A percentile compares a stretch with the other conserved stretches of the same genome.
phyloP scores from a whole-genome alignment of 2,888 invertebrate genomes.

The Pollenia angustigena region DNA sequence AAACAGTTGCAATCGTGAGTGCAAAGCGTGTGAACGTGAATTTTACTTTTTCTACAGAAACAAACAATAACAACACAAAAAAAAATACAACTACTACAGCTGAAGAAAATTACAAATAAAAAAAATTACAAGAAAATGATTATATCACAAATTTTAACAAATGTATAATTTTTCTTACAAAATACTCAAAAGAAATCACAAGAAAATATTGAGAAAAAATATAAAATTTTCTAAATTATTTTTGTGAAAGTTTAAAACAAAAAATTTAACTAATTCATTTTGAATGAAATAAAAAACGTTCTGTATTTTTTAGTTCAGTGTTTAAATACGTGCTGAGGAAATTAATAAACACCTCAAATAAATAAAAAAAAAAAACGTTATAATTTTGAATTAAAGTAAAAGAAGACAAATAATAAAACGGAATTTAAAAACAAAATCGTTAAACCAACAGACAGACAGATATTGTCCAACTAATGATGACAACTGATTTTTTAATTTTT shows the following conservation, averaged over 20 bases:
- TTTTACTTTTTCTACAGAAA: slow-evolving; percentile 71
- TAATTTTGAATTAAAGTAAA: slow-evolving; percentile 22
- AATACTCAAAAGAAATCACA: not conserved
- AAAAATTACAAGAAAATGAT: slow-evolving; percentile 21
- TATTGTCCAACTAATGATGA: slow-evolving; percentile 34
- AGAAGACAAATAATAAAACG: slow-evolving; percentile 21
- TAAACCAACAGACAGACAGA: not conserved
- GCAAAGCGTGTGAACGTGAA: slow-evolving; percentile 82
- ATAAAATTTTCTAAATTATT: slow-evolving; percentile 41
- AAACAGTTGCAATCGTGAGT: slow-evolving; percentile 81
- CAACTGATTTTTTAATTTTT: slow-evolving; percentile 19
- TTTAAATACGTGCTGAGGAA: slow-evolving; percentile 62
- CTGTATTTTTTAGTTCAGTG: slow-evolving; percentile 51
- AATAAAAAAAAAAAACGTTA: slow-evolving; percentile 16
- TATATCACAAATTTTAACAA: slow-evolving; percentile 27
- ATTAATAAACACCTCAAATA: slow-evolving; percentile 58
- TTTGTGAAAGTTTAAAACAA: slow-evolving; percentile 71
- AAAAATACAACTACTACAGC: slow-evolving; percentile 20
- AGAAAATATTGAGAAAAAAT: slow-evolving; percentile 10
- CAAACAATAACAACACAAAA: slow-evolving; percentile 29
- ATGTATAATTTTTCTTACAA: slow-evolving; percentile 2
- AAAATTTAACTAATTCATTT: slow-evolving; percentile 47
- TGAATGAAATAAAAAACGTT: slow-evolving; percentile 38
- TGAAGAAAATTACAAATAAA: slow-evolving; percentile 29
- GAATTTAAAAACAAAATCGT: not conserved